Conservation (phyloP, 2,797 vertebrate genomes). For the Buceros bicornis region DNA sequence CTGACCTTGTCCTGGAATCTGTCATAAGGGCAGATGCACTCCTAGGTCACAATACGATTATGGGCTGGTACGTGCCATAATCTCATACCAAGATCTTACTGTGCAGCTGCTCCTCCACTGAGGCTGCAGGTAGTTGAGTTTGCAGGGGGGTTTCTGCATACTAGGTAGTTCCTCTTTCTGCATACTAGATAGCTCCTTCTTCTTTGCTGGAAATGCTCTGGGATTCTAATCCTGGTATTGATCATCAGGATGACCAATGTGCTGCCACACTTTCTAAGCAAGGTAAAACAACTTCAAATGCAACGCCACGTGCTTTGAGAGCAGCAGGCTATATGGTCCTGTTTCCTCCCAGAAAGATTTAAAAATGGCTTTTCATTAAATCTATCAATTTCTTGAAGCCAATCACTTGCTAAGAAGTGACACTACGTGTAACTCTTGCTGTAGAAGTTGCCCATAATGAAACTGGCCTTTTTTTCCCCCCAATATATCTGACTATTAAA, state of each 20-base stretch:
- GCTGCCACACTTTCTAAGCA: not conserved
- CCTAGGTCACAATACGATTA: not conserved
- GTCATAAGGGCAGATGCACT: not conserved
- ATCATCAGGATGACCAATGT: not conserved
- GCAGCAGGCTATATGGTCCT: not conserved
- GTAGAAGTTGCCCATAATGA: not conserved
- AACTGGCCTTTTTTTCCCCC: not conserved
- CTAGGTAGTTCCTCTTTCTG: not conserved
- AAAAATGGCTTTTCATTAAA: not conserved
- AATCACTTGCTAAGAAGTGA: not conserved
- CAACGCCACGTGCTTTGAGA: not conserved
- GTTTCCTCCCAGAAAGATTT: not conserved
- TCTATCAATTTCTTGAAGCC: not conserved
- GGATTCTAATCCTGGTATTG: not conserved
- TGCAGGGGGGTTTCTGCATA: not conserved
- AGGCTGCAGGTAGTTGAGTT: not conserved
- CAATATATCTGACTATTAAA: not conserved
- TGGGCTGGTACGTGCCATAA: not conserved
- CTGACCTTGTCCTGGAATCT: not conserved
- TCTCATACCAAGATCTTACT: not conserved
- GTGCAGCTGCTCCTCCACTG: not conserved
- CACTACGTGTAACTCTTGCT: not conserved
- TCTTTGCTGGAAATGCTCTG: not conserved
- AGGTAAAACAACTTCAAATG: not conserved
- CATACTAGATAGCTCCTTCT: not conserved